Evolutionary conservation across 2,797 vertebrate species (phyloP).

Genomic region (Schizothorax lantsangensis): DNA sequence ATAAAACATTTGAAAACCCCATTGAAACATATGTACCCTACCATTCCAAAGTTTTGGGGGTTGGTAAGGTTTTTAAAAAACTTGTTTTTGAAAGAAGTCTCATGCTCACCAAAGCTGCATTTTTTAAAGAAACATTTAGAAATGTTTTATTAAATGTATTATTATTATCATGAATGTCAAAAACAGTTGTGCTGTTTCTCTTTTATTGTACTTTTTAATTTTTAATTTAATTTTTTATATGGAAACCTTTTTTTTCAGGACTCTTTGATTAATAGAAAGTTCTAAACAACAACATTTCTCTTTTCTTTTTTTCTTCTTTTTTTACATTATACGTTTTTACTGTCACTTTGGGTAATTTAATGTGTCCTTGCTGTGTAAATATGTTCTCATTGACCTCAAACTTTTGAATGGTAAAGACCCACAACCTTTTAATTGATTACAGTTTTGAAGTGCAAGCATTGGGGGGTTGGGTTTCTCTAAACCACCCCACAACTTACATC

Average conservation of each 20-base stretch:
- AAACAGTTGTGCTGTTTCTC: not conserved
- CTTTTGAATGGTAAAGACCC: not conserved
- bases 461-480: not conserved
- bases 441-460: not conserved
- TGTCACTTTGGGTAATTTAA: not conserved
- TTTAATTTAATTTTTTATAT: not conserved
- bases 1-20: not conserved
- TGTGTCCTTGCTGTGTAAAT: not conserved
- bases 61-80: not conserved
- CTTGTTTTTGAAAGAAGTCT: not conserved
- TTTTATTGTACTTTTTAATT: not conserved
- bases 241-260: not conserved
- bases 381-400: not conserved
- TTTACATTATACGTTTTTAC: not conserved
- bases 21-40: not conserved
- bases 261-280: not conserved
- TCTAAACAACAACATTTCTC: not conserved
- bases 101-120: not conserved
- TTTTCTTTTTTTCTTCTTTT: not conserved
- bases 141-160: not conserved
- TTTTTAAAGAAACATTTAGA: too few species aligned
- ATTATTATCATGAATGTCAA: not conserved
- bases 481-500: not conserved
- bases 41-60: not conserved
- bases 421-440: not conserved